phyloP scores from a whole-genome alignment of 2,888 invertebrate species.

The Helleia helle region DNA sequence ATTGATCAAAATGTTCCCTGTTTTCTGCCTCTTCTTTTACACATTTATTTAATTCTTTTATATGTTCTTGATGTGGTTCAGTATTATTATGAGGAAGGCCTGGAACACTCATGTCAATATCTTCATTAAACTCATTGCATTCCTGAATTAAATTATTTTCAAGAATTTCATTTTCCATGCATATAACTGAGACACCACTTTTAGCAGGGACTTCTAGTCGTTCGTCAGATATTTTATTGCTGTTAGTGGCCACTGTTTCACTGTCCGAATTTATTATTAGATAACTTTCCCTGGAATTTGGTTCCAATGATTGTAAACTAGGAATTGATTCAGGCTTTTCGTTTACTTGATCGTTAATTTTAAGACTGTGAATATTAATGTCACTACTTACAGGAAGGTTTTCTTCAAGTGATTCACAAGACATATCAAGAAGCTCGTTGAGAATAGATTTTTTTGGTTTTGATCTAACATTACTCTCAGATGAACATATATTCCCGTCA shows the following conservation, averaged over 20 bases:
- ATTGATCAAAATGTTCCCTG: no score
- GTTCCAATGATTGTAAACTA: slow-evolving; percentile 4
- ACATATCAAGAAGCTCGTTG: slow-evolving; percentile 40
- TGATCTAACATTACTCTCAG: slow-evolving; percentile 1
- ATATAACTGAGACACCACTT: slow-evolving; percentile 10
- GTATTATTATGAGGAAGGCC: no score
- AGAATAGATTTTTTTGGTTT: slow-evolving; percentile 29
- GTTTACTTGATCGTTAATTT: neutral
- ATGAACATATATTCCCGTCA: no score
- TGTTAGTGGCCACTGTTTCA: no score
- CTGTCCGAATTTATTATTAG: no score
- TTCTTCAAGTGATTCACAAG: slow-evolving; percentile 20
- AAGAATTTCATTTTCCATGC: neutral
- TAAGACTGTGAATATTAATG: no score
- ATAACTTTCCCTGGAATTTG: slow-evolving; percentile 27
- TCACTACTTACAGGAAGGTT: no score
- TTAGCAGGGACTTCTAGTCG: slow-evolving; percentile 1
- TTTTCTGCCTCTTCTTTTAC: no score
- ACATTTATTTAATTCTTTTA: neutral
- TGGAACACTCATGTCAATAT: no score
- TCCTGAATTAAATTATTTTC: neutral
- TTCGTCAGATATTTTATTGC: slow-evolving; percentile 10
- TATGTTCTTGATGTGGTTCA: neutral
- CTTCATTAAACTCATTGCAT: neutral
- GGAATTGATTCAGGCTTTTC: neutral